Evolutionary conservation across 2,113 vertebrate species (phyloP), one percentile per base, ranked within the genome.

Genomic region (Esox niger): DNA sequence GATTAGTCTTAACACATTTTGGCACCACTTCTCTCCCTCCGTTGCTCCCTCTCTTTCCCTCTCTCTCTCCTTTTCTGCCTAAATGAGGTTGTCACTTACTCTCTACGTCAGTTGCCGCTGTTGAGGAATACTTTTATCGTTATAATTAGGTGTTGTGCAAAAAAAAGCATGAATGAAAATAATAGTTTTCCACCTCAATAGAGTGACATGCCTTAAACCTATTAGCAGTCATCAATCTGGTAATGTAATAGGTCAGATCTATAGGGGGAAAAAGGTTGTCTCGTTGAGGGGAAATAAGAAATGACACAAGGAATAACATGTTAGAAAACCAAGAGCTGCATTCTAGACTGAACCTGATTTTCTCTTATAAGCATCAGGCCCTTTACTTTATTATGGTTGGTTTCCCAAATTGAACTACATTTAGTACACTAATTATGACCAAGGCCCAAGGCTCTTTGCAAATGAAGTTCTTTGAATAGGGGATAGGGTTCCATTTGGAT

Each of bases 191-290:
- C 20, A 30, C 25, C 35, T 11, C 43, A 30, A n/a, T 64, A 38
- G 15, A 64, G 17, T 29, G 43, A 30, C 26, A 64, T 31, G 23
- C 23, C 66, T 62, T 80, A 82, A 83, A 75, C 77, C 68, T 72
- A 75, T 85, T 87, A 82, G 79, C 13, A 43, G 38, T 25, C 55
- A 74, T 66, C 35, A 78, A 73, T 77, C 75, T 76, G 66, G 69
- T 84, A 82, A 84, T 86, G 71, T 25, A 78, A 74, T 71, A 81
- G 72, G 58, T 17, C 57, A 69, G 47, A 86, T 83, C 38, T 79
- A 60, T 60, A 62, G 67, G 73, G 64, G 59, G 68, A 82, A 82
- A 84, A 30, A 43, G 38, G 35, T 38, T 1, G 13, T 15, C 35
- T 38, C 35, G 15, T 2, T 1, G 11, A 38, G 35, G 35, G 35